Base-by-base conservation (phyloP, 2,888 invertebrate genomes). In the Drosophila putrida region DNA sequence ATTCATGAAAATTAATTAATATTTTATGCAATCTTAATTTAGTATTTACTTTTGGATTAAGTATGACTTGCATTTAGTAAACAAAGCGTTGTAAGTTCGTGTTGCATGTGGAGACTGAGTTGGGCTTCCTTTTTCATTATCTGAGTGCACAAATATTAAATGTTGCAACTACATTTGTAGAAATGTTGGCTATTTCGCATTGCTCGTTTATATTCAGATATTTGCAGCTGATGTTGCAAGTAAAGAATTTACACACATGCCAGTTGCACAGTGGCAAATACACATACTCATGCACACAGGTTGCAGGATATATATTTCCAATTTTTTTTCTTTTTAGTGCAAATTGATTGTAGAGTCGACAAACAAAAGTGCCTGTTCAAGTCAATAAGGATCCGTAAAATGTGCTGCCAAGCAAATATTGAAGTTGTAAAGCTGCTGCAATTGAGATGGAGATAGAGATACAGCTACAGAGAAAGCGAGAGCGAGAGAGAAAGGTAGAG, bases 321-420 rank as follows among this genome's bases (percentile, higher is more conserved):
- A 9, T 53, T n/a, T 4, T 11, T 33, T 54, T 43, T 8, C 25
- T 28, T 35, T 35, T 33, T 51, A 41, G 47, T 53, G 47, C 53
- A 68, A 71, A 63, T 63, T 68, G 68, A 63, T 60, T 60, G 65
- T 53, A 53, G 33, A 38, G 43, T 65, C 60, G 65, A 49, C 53
- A 60, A 53, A 62, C 47, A 61, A 58, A 61, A 41, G 57, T 51
- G 41, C 47, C 39, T 46, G 50, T 66, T 27, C 33, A 8, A 54
- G 33, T 63, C 43, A 64, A 64, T 59, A 51, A 35, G 15, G 36
- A 46, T 28, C 10, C 46, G 51, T 47, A 60, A 65, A 60, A 60
- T 39, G 53, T 50, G 66, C 55, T 65, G 44, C 44, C 43, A 57
- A 33, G 47, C 68, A 68, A 71, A 68, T 68, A 68, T 63, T 62